Evolutionary conservation across 2,888 invertebrate species (phyloP), one percentile per base, ranked within the genome.

Genomic region (Mythimna loreyi): DNA sequence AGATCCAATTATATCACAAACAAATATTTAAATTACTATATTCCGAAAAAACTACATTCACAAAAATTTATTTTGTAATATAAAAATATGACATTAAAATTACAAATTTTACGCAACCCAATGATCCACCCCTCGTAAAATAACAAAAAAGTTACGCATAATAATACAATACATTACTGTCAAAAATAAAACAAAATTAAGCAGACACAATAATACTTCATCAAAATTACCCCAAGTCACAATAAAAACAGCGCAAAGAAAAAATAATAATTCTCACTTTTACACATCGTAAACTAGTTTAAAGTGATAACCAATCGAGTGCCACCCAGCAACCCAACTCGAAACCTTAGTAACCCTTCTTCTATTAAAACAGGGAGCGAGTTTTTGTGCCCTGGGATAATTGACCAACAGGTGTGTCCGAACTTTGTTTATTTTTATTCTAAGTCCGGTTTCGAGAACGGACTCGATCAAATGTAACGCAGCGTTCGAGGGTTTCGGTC

Each of bases 341-440:
- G n/a, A 58, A 52, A 67, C 55, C 83, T 49, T 83, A 75, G 83
- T 85, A 78, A 2, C 30, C 30, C 56, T 53, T 45, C 61, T 60
- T 71, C 69, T 74, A 74, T 75, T 79, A 74, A 79, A 77, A 80
- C 69, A 72, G 80, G 81, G 83, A 81, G 81, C 88, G 71, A 75
- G 88, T 91, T 91, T 88, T 88, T 88, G 88, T 89, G 82, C 72
- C 68, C 85, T 78, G 74, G 85, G 81, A 86, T 92, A 90, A 92
- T 90, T 88, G 87, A 84, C 87, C 90, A 89, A 91, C 92, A 92
- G 92, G 92, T 92, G 92, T 84, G 75, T 76, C 78, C 59, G 81
- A 86, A 84, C 63, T 78, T 87, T 86, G 87, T 92, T 92, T 92
- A 88, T 91, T 92, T 91, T 87, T 85, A 80, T 81, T 80, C 81